These are phyloP conservation scores for Tretioscincus oriximinensis DNA, from an alignment of 2,113 vertebrate genomes.

Conservation along the genomic window DNA sequence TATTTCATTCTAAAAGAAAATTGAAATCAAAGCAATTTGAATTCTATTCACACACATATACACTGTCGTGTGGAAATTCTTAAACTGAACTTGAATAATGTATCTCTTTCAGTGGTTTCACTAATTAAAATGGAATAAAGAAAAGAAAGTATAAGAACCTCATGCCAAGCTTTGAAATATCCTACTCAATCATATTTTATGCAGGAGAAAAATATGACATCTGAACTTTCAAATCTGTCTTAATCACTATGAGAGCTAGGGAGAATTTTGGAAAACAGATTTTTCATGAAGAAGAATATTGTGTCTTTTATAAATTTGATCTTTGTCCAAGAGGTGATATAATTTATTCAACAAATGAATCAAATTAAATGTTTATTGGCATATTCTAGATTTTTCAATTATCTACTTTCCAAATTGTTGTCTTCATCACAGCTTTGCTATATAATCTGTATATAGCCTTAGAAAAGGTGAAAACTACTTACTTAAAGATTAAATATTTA, in stretches of 20 bases:
- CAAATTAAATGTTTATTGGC: conserved; percentile 12
- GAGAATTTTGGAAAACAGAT: neutral
- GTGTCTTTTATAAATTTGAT: neutral
- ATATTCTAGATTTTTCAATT: conserved; percentile 32
- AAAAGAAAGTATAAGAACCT: neutral
- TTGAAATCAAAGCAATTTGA: neutral
- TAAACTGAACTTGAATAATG: neutral
- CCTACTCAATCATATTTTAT: neutral
- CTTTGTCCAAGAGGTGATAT: neutral
- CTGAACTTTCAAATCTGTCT: neutral
- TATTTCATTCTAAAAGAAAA: neutral
- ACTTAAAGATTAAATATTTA: conserved; percentile 61
- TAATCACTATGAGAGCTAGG: neutral
- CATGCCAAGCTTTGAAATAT: neutral
- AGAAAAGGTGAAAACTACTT: conserved; percentile 46
- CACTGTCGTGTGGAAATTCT: neutral
- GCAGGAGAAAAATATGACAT: neutral
- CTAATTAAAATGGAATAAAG: neutral
- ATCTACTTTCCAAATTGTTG: conserved; percentile 41
- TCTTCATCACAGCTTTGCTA: conserved; percentile 1
- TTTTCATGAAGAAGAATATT: neutral
- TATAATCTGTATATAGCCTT: conserved; percentile 37
- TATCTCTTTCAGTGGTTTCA: neutral
- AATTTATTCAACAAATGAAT: neutral
- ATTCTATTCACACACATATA: neutral